phyloP scores from a whole-genome alignment of 2,113 vertebrate genomes.

The Physeter macrocephalus region DNA sequence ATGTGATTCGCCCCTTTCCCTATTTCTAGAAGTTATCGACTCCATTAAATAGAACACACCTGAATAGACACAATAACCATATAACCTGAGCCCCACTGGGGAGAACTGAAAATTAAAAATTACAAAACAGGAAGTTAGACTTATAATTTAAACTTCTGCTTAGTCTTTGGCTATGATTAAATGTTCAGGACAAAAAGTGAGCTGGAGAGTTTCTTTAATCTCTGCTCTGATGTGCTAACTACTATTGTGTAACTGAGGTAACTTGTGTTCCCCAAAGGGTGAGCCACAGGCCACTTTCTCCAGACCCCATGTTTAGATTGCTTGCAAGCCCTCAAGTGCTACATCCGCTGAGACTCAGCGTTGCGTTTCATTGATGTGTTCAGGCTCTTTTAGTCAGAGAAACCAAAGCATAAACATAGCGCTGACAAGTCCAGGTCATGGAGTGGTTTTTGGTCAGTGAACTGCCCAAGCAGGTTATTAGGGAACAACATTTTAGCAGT shows the following conservation, averaged over 20 bases:
- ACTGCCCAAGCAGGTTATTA: neutral
- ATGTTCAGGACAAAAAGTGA: conserved; percentile 38
- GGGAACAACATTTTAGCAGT: neutral
- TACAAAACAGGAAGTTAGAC: conserved; percentile 61
- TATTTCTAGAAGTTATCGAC: conserved; percentile 41
- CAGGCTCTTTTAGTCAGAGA: conserved; percentile 35
- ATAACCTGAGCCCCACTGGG: neutral
- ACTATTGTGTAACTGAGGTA: conserved; percentile 29
- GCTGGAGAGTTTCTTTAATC: conserved; percentile 20
- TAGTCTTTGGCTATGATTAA: conserved; percentile 50
- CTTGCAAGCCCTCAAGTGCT: neutral
- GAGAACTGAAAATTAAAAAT: conserved; percentile 55
- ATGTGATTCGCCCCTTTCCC: neutral
- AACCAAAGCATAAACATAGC: conserved; percentile 48
- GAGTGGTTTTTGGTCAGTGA: neutral
- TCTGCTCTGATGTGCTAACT: conserved; percentile 31
- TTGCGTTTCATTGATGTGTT: conserved; percentile 37
- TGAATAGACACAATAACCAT: conserved; percentile 31
- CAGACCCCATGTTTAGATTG: conserved; percentile 35
- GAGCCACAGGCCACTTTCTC: neutral
- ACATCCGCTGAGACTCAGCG: neutral
- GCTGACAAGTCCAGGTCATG: neutral
- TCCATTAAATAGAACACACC: conserved; percentile 27
- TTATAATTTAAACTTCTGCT: conserved; percentile 63
- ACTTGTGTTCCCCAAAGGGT: conserved; percentile 14